Evolutionary conservation across 1,140 invertebrate genomes (phyloP).

Genomic region (Nephotettix cincticeps): DNA sequence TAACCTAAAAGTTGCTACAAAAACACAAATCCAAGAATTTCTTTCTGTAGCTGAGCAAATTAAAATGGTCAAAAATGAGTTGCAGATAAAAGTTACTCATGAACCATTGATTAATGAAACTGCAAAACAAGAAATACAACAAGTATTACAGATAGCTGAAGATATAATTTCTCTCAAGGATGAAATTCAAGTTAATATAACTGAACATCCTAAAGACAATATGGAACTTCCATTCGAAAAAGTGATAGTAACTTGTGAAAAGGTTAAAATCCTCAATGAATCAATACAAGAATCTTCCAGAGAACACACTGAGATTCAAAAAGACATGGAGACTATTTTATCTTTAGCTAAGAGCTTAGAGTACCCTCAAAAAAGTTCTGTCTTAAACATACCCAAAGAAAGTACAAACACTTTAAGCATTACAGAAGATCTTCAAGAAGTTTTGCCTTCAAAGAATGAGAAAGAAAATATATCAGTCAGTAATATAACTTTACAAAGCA

Average conservation of each 20-base stretch:
- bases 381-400: too few relatives aligned
- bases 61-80: neutral
- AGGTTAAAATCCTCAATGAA: neutral
- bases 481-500: too few relatives aligned
- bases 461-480: too few relatives aligned
- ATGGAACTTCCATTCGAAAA: neutral
- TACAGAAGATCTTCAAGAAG: too few relatives aligned
- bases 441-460: too few relatives aligned
- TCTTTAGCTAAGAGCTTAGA: neutral
- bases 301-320: neutral
- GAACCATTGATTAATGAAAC: neutral
- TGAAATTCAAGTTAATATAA: too few relatives aligned
- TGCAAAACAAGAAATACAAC: neutral
- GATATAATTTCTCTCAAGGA: neutral
- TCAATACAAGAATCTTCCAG: neutral
- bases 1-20: neutral
- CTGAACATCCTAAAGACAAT: too few relatives aligned
- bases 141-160: neutral
- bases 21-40: slow-evolving; percentile 2
- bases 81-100: neutral
- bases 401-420: too few relatives aligned
- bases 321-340: neutral
- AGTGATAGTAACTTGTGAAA: neutral
- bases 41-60: neutral
- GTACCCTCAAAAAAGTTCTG: too few relatives aligned